Conservation (phyloP, 2,888 invertebrate genomes). For the Anodontia alba region DNA sequence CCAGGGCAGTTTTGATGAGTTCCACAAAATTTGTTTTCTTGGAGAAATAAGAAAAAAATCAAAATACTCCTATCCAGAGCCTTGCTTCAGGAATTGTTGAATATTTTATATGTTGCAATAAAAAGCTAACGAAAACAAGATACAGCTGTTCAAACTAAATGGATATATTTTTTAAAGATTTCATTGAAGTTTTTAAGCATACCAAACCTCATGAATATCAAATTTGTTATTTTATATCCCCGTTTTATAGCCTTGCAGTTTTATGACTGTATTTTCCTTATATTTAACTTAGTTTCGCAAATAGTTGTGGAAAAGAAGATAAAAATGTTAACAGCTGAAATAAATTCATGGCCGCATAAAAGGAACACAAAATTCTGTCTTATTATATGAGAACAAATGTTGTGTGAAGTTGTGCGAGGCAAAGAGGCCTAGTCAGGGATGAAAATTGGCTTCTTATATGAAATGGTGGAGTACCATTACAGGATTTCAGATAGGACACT, state of each 20-base stretch:
- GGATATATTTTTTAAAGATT: neutral
- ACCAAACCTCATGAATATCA: slow-evolving; percentile 6
- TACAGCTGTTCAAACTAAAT: neutral
- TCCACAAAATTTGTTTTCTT: too few species aligned
- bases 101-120: neutral
- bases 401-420: too few species aligned
- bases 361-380: neutral
- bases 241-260: neutral
- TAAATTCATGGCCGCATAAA: neutral
- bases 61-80: too few species aligned
- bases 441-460: too few species aligned
- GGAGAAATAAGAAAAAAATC: too few species aligned
- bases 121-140: neutral
- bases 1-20: too few species aligned
- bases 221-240: slow-evolving; percentile 15
- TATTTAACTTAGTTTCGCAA: slow-evolving; percentile 9
- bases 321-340: slow-evolving; percentile 22
- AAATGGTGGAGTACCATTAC: too few species aligned
- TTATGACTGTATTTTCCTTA: slow-evolving; percentile 8
- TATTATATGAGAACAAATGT: neutral
- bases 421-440: too few species aligned
- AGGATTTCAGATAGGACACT: too few species aligned
- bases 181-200: slow-evolving; percentile 11
- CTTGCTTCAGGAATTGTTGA: too few species aligned
- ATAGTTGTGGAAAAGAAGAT: slow-evolving; percentile 8